Base-by-base conservation (phyloP, 1,140 invertebrate species). In the Lethrus apterus region DNA sequence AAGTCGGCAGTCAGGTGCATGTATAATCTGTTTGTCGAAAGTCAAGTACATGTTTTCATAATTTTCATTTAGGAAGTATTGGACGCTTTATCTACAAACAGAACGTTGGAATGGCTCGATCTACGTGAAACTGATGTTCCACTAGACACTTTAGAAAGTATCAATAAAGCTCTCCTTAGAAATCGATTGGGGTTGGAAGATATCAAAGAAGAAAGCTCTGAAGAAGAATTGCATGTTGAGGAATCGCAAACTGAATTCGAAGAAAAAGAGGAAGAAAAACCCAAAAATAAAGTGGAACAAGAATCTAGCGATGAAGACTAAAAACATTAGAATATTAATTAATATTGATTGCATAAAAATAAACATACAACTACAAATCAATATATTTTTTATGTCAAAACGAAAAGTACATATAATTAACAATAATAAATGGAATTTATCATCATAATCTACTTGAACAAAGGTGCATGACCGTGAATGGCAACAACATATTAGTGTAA, bases 1-100 rank as follows among this genome's bases (percentile, higher is more conserved):
- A 59, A 35, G 51, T 56, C 23, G 58, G 56, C 9, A 63, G 60
- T 20, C 38, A 63, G 30, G 54, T 60, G 52, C 36, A 35, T 33
- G 4, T 9, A 18, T 32, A 44, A 44, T 9, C 32, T n/a, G 32
- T 8, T 8, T 34, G 9, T 5, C 7, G 14, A 5, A 8, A 5
- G 5, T n/a, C 5, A 26, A 7, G n/a, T 7, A 5, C 24, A n/a
- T n/a, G n/a, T 7, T 26, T 26, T 5, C 13, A 7, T 13, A 7
- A 8, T 29, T 29, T 29, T 29, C n/a, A 29, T 26, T 9, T 9
- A 30, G 24, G 23, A 42, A 29, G 18, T 42, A 11, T 15, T 42
- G 24, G 5, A 26, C 14, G 11, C 40, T 5, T 17, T 42, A 15
- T 7, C 17, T 2, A 14, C 15, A 14, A 42, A 42, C 15, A 42